A percentile compares a stretch with the other conserved stretches of the same genome.
phyloP scores from a whole-genome alignment of 2,888 invertebrate species.

The Drosophila nr. perissopoda region DNA sequence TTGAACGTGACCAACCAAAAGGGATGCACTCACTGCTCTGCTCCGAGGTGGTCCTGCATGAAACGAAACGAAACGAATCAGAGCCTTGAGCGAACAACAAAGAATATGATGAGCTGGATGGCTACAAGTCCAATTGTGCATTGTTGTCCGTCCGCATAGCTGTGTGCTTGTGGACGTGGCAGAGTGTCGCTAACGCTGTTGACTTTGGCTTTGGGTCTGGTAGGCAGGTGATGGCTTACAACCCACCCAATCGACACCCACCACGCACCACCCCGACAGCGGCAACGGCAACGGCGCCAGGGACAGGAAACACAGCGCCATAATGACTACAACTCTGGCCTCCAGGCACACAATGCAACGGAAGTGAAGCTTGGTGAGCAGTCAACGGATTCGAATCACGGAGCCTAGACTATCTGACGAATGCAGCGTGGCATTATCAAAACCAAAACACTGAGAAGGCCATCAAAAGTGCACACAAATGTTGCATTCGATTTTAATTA shows the following conservation, averaged over 20 bases:
- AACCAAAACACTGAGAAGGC: constrained; percentile 15
- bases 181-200: constrained; percentile 38
- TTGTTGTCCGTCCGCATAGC: constrained; percentile 22
- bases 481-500: constrained; percentile 26
- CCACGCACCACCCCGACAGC: not conserved
- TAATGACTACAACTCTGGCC: constrained; percentile 52
- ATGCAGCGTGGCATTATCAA: constrained; percentile 32
- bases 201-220: constrained; percentile 26
- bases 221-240: constrained; percentile 35
- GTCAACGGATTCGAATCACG: constrained; percentile 44
- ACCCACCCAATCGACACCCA: constrained; percentile 13
- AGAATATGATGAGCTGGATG: constrained; percentile 20
- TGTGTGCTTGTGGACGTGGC: constrained; percentile 5
- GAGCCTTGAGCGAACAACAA: constrained; percentile 32
- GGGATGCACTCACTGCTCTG: not conserved
- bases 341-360: constrained; percentile 45
- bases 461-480: constrained; percentile 10
- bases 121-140: constrained; percentile 43
- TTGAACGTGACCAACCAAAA: constrained; percentile 38
- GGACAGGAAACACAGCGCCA: constrained; percentile 52
- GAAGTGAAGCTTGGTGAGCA: constrained; percentile 46
- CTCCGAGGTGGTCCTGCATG: not conserved
- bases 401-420: constrained; percentile 20
- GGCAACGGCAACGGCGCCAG: constrained; percentile 15
- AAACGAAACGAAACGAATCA: constrained; percentile 9